Percentiles rank a stretch among this genome's conserved stretches.
Conservation (phyloP, 2,113 vertebrate genomes). For the Neolamprologus kungweensis region DNA sequence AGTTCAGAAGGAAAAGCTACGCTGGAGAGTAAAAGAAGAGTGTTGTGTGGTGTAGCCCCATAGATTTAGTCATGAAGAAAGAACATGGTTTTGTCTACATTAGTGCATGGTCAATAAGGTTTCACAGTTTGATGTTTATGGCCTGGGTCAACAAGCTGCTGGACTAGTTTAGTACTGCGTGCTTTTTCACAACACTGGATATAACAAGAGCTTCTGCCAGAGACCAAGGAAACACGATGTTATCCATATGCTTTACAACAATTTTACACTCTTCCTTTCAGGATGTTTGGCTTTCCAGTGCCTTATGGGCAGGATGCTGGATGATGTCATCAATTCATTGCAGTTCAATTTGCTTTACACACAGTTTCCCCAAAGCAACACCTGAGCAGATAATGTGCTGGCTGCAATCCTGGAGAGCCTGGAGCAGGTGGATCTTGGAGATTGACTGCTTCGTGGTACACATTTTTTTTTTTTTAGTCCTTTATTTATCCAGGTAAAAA, state of each 20-base stretch:
- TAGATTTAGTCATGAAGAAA: background rate
- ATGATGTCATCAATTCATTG: background rate
- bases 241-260: background rate
- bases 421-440: background rate
- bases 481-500: background rate
- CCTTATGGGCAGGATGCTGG: background rate
- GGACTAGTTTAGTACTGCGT: background rate
- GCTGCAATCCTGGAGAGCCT: background rate
- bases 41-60: background rate
- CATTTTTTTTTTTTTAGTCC: background rate
- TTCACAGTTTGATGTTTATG: background rate
- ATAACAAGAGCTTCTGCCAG: background rate
- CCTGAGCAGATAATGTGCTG: background rate
- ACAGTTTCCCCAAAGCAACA: background rate
- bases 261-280: background rate
- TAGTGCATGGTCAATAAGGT: background rate
- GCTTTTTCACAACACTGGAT: background rate
- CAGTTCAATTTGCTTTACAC: background rate
- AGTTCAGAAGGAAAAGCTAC: background rate
- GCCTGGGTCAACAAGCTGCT: background rate
- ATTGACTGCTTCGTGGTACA: background rate
- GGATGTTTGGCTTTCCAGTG: background rate
- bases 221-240: rapidly evolving
- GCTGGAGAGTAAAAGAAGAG: background rate
- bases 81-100: background rate